These are phyloP conservation scores for Oreochromis grahami DNA, from an alignment of 2,797 vertebrate species.

Conservation along the genomic window DNA sequence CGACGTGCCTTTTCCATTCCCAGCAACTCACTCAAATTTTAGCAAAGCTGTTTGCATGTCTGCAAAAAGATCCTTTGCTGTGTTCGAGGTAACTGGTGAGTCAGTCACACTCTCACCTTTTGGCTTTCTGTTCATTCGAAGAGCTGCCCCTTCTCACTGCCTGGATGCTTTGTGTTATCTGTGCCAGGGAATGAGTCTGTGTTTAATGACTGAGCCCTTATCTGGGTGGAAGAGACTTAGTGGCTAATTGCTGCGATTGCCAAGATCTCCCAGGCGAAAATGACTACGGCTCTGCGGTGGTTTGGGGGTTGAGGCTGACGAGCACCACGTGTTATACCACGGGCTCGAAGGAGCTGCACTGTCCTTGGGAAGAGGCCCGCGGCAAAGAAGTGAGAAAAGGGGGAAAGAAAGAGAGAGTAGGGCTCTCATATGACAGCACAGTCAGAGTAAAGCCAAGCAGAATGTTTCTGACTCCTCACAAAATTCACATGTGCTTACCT, in stretches of 20 bases:
- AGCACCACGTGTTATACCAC: conserved; percentile 53
- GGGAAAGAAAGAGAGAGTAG: not conserved
- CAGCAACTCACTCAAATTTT: not conserved
- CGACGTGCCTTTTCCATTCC: not conserved
- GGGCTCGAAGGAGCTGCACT: conserved; percentile 61
- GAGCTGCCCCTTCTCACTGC: conserved; percentile 60
- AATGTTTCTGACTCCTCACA: not conserved
- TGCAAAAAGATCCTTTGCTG: not conserved
- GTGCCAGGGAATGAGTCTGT: conserved; percentile 74
- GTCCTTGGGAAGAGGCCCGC: conserved; percentile 76
- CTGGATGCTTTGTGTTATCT: conserved; percentile 71
- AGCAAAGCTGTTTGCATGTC: not conserved
- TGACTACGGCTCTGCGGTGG: conserved; percentile 58
- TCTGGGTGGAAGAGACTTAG: conserved; percentile 81
- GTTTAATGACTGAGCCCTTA: conserved; percentile 83
- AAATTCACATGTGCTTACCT: not conserved
- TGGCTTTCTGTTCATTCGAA: conserved; percentile 49
- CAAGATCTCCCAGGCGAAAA: conserved; percentile 70
- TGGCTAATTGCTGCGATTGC: conserved; percentile 83
- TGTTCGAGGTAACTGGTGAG: conserved; percentile 33
- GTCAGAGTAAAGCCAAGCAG: conserved; percentile 25
- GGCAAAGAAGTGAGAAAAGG: conserved; percentile 30
- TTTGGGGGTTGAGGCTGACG: conserved; percentile 56
- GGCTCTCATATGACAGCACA: conserved; percentile 13
- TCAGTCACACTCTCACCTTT: conserved; percentile 58